These are phyloP conservation scores for Epinephelus moara DNA, from an alignment of 2,113 vertebrate genomes.

Conservation along the genomic window DNA sequence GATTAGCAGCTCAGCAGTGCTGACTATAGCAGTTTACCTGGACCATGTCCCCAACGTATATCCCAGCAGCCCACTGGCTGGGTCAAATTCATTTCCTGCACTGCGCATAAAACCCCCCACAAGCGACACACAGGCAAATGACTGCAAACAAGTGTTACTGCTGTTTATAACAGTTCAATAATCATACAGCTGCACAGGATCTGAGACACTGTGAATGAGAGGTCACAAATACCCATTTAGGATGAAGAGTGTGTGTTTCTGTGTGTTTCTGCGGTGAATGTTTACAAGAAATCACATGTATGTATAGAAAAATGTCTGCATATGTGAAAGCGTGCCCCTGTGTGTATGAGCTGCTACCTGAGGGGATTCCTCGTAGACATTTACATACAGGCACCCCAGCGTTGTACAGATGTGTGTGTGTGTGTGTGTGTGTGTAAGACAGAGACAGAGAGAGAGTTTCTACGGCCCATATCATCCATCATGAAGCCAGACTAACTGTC, in stretches of 20 bases:
- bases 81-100: slow-evolving; percentile 72
- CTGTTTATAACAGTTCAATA: slow-evolving; percentile 54
- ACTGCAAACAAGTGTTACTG: slow-evolving; percentile 60
- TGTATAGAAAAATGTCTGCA: slow-evolving; percentile 6
- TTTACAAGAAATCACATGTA: slow-evolving; percentile 13
- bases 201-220: slow-evolving; percentile 23
- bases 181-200: slow-evolving; percentile 32
- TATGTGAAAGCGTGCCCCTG: slow-evolving; percentile 25
- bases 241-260: not conserved
- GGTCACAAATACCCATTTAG: slow-evolving; percentile 28
- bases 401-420: slow-evolving; percentile 23
- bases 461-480: slow-evolving; percentile 74
- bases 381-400: slow-evolving; percentile 52
- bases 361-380: slow-evolving; percentile 53
- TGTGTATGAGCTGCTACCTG: slow-evolving; percentile 41
- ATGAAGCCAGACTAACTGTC: slow-evolving; percentile 74
- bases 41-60: slow-evolving; percentile 7
- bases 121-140: slow-evolving; percentile 49
- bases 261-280: not conserved
- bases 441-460: slow-evolving; percentile 51
- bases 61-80: slow-evolving; percentile 45
- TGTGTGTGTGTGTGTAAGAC: slow-evolving; percentile 19
- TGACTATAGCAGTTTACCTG: slow-evolving; percentile 45
- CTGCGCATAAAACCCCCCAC: slow-evolving; percentile 38
- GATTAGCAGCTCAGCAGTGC: slow-evolving; percentile 36